These are phyloP conservation scores for Dolichoris vasculosae DNA, from an alignment of 1,140 invertebrate species.

Conservation along the genomic window DNA sequence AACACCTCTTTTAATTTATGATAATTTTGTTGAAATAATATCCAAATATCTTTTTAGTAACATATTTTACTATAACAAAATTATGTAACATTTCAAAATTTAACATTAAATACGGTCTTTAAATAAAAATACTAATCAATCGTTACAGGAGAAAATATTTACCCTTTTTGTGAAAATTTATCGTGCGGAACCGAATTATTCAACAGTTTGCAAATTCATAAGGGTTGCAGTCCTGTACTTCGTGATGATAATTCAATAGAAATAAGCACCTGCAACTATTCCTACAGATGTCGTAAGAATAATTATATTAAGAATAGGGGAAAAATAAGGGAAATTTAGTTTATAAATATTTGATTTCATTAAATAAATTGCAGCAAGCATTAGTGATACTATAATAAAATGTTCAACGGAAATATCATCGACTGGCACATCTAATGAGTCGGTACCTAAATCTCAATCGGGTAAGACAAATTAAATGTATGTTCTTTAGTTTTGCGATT, in stretches of 20 bases:
- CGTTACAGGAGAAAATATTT: slow-evolving; percentile 2
- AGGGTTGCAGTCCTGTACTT: slow-evolving; percentile 61
- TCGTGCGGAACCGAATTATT: not conserved
- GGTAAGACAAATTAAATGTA: too few relatives aligned
- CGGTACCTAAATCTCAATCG: not conserved
- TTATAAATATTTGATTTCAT: not conserved
- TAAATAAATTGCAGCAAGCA: slow-evolving; percentile 52
- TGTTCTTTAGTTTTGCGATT: too few relatives aligned
- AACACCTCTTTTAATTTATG: too few relatives aligned
- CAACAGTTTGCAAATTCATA: slow-evolving; percentile 38
- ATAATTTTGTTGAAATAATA: too few relatives aligned
- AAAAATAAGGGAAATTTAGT: too few relatives aligned
- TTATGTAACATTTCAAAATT: too few relatives aligned
- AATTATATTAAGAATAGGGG: too few relatives aligned
- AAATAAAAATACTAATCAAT: not conserved
- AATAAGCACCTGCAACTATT: slow-evolving; percentile 53
- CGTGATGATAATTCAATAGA: slow-evolving; percentile 53
- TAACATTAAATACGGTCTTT: too few relatives aligned
- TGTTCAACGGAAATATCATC: not conserved
- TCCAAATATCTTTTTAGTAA: too few relatives aligned
- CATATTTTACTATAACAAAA: too few relatives aligned
- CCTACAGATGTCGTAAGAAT: slow-evolving; percentile 64
- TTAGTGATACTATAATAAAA: slow-evolving; percentile 53
- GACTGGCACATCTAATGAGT: not conserved
- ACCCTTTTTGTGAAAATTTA: not conserved